A percentile compares a stretch with the other conserved stretches of the same genome.
phyloP scores from a whole-genome alignment of 1,140 invertebrate species.

The Mycetomoellerius zeteki region DNA sequence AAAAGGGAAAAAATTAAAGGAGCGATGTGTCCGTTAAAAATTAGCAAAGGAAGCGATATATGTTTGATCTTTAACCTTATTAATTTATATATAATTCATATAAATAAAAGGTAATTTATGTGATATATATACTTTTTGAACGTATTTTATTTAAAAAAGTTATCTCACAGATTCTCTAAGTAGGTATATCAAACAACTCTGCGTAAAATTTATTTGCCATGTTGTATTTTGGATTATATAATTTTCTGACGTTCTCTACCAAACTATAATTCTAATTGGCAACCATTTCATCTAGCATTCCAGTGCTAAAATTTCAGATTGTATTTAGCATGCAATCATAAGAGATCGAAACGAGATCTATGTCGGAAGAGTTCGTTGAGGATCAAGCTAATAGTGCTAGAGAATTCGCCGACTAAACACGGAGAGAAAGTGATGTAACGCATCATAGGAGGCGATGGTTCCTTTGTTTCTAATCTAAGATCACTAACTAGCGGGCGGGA shows the following conservation, averaged over 20 bases:
- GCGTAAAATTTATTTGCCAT: slow-evolving; percentile 7
- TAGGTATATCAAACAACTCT: neutral
- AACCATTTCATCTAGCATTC: slow-evolving; percentile 30
- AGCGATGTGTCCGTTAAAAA: too few species aligned
- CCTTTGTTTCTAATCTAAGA: slow-evolving; percentile 70
- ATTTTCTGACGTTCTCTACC: neutral
- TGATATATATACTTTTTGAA: neutral
- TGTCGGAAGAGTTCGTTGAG: neutral
- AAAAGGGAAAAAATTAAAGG: too few species aligned
- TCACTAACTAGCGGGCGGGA: slow-evolving; percentile 38
- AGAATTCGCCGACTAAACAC: neutral
- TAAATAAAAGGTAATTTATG: neutral
- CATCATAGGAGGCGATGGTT: slow-evolving; percentile 46
- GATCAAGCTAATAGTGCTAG: slow-evolving; percentile 3
- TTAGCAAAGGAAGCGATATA: too few species aligned
- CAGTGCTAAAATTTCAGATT: slow-evolving; percentile 27
- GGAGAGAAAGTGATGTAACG: slow-evolving; percentile 61
- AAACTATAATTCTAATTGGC: slow-evolving; percentile 30
- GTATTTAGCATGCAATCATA: neutral
- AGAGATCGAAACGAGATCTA: slow-evolving; percentile 53
- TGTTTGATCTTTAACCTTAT: neutral
- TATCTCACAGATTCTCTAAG: neutral
- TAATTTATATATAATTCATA: neutral
- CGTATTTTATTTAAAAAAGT: neutral
- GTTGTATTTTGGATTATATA: neutral